Evolutionary conservation across 2,888 invertebrate species (phyloP).

Genomic region (Plebejus anna): DNA sequence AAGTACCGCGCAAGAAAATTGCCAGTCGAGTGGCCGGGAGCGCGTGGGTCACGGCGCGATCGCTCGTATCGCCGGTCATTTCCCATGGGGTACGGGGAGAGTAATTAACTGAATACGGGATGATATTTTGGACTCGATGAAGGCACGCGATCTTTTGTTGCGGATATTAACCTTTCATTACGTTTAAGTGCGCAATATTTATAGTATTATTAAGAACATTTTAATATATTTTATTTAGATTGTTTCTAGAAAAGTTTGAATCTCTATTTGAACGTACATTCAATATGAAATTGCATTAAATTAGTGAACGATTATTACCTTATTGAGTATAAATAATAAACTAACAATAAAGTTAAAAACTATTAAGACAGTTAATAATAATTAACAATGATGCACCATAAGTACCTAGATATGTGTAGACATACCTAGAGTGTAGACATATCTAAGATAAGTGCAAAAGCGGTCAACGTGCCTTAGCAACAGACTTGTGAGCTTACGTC

Average conservation of each 20-base stretch:
- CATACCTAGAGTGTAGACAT: too few species aligned
- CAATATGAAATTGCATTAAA: neutral
- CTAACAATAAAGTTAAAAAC: neutral
- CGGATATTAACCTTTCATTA: neutral
- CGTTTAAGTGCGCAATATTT: neutral
- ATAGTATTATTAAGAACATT: too few species aligned
- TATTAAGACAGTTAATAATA: neutral
- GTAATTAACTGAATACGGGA: slow-evolving; percentile 34
- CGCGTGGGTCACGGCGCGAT: slow-evolving; percentile 64
- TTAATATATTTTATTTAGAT: too few species aligned
- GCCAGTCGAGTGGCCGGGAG: slow-evolving; percentile 32
- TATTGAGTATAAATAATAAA: neutral
- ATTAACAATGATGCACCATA: neutral
- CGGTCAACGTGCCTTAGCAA: slow-evolving; percentile 1
- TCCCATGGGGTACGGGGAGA: slow-evolving; percentile 41
- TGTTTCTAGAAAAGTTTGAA: too few species aligned
- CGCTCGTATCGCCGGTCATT: slow-evolving; percentile 49
- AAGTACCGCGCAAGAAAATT: slow-evolving; percentile 26
- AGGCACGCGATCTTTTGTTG: neutral
- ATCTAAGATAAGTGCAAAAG: neutral
- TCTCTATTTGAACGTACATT: too few species aligned
- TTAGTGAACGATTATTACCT: neutral
- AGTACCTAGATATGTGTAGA: neutral
- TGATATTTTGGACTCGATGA: slow-evolving; percentile 23
- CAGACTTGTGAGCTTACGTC: neutral